Evolutionary conservation across 2,797 vertebrate species (phyloP), one percentile per base, ranked within the genome.

Genomic region (Silurus aristotelis): DNA sequence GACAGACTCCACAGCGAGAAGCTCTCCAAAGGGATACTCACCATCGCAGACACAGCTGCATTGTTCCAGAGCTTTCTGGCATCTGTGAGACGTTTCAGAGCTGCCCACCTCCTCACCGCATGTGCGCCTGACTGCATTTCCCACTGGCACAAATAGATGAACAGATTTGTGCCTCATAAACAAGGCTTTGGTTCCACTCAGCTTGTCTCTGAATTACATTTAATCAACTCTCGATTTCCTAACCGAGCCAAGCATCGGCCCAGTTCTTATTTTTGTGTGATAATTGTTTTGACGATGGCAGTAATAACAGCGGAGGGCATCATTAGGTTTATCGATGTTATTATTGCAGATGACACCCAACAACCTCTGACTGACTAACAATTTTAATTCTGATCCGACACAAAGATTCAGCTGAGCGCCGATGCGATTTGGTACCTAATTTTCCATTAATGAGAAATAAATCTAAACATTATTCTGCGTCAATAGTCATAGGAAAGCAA

Each of bases 121-220:
- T 80, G 31, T 71, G 56, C 27, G 83, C 76, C 60, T 43, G 81
- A 67, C 52, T 84, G 80, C 80, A 52, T 61, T 87, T 87, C 77
- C 72, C 84, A 84, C 83, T 91, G 88, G 87, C 87, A 88, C 80
- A 86, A 88, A 89, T 75, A 88, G 73, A 83, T 82, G 85, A 90
- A 84, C 88, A 90, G 88, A 88, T 89, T 90, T 87, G 76, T 31
- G 67, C 82, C 83, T 86, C 85, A 87, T 83, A 88, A 89, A 89
- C 78, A 80, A 77, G 80, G 82, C 27, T 86, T 77, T 87, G 83
- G 70, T 86, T 86, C 80, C 85, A 88, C 84, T 66, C 79, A 76
- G 85, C 83, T 88, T 88, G 81, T 83, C 77, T 80, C 27, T 75
- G 78, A 83, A 89, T 79, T 87, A 75, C 85, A 87, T 86, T 87